Base-by-base conservation (phyloP, 1,140 invertebrate genomes). In the Pogonognathellus flavescens region DNA sequence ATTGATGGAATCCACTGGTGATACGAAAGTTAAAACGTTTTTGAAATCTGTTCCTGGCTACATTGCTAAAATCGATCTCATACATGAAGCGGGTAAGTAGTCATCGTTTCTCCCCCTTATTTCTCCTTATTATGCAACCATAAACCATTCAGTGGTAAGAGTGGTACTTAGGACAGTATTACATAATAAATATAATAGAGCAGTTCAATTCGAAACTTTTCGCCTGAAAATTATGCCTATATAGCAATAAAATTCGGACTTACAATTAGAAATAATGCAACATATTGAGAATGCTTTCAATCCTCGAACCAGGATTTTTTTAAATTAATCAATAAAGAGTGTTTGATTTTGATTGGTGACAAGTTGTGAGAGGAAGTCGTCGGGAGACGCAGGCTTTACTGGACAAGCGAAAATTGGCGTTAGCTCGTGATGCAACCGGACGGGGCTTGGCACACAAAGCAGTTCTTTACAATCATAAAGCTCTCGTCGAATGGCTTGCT, bases 381-480 rank as follows among this genome's bases (percentile, higher is more conserved):
- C 89, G 92, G 31, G 93, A 94, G 88, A 91, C 94, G 1, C 92
- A 94, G 90, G 91, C 91, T 18, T 89, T 94, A 10, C 88, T 95
- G n/a, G 92, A 93, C 57, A 91, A 93, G 85, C 93, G 93, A 88
- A 93, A 93, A 88, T 91, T 95, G 83, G 93, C 94, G 0, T 89
- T 93, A 76, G 94, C 95, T 22, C 93, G 94, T 88, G 95, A 96
- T 90, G 91, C 93, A 25, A 91, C 93, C 16, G 95, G 95, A 5
- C 93, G 94, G 49, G 94, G 94, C 7, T 90, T 96, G 49, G 89
- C 96, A 52, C 95, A 97, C 90, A 95, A 97, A 90, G 94, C 95
- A 0, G 93, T 97, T 11, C 94, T 94, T 87, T 93, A 95, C 90
- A 94, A 94, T 89, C 93, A 94, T 88, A 93, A 91, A 82, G 93